These are phyloP conservation scores for Siniperca obscura DNA, from an alignment of 2,797 vertebrate species.

Conservation along the genomic window DNA sequence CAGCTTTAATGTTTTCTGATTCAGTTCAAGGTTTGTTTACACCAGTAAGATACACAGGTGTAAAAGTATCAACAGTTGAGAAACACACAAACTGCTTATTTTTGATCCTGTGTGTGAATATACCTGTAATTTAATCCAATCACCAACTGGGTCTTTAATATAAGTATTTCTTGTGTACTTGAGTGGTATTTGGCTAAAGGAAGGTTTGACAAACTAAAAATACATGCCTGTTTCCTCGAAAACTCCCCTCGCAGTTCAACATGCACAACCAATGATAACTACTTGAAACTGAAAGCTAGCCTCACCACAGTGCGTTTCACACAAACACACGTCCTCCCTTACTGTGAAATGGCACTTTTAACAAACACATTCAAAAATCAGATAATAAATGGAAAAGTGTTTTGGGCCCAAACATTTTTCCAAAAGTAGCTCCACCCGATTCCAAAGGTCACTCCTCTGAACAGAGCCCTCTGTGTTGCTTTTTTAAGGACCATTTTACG, in stretches of 20 bases:
- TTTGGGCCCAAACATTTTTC: slow-evolving; percentile 62
- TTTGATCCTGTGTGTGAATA: background rate
- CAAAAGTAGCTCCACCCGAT: slow-evolving; percentile 73
- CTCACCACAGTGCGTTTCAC: slow-evolving; percentile 8
- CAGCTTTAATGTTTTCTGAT: background rate
- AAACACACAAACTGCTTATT: background rate
- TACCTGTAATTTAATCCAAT: background rate
- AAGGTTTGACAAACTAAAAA: slow-evolving; percentile 56
- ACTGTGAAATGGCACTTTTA: slow-evolving; percentile 35
- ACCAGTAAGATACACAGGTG: background rate
- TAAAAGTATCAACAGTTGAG: background rate
- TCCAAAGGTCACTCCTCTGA: slow-evolving; percentile 73
- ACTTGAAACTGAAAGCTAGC: slow-evolving; percentile 28
- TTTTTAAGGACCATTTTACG: slow-evolving; percentile 59
- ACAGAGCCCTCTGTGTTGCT: slow-evolving; percentile 73
- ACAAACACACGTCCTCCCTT: slow-evolving; percentile 25
- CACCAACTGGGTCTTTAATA: background rate
- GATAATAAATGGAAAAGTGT: slow-evolving; percentile 54
- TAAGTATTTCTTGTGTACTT: slow-evolving; percentile 20
- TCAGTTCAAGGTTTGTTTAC: background rate
- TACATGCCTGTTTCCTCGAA: slow-evolving; percentile 39
- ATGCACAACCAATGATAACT: slow-evolving; percentile 36
- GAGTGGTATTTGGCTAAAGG: background rate
- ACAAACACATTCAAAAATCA: slow-evolving; percentile 34
- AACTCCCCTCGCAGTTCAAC: background rate